A percentile compares a stretch with the other conserved stretches of the same genome.
phyloP scores from a whole-genome alignment of 2,888 invertebrate species.

The Nemotelus nigrinus region DNA sequence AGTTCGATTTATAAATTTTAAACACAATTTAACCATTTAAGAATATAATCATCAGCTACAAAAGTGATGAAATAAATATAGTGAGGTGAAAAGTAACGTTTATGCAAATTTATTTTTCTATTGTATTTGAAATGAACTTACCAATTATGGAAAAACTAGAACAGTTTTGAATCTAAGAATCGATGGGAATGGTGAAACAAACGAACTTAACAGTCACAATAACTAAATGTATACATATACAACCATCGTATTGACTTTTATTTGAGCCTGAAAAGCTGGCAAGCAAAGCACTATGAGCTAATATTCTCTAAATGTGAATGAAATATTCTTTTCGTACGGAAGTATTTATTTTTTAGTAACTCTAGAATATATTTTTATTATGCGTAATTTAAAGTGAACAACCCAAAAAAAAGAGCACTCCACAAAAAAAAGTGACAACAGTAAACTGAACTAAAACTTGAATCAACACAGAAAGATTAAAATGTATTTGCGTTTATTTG shows the following conservation, averaged over 20 bases:
- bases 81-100: background rate
- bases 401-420: background rate
- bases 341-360: constrained; percentile 30
- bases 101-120: constrained; percentile 27
- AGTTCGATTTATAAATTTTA: too few relatives aligned
- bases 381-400: constrained; percentile 2
- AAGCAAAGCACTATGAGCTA: background rate
- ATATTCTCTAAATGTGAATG: constrained; percentile 4
- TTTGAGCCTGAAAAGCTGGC: background rate
- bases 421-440: background rate
- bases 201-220: background rate
- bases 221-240: background rate
- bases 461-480: too few relatives aligned
- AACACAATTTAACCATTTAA: too few relatives aligned
- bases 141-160: too few relatives aligned
- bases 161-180: background rate
- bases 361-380: constrained; percentile 5
- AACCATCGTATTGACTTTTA: background rate
- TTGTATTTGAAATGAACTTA: background rate
- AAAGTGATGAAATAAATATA: too few relatives aligned
- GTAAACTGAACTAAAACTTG: too few relatives aligned
- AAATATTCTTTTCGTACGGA: constrained; percentile 26
- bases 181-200: background rate
- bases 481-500: too few relatives aligned
- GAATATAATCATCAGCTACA: too few relatives aligned